Conservation (phyloP, 2,888 invertebrate genomes). For the Cylindroiulus punctatus region DNA sequence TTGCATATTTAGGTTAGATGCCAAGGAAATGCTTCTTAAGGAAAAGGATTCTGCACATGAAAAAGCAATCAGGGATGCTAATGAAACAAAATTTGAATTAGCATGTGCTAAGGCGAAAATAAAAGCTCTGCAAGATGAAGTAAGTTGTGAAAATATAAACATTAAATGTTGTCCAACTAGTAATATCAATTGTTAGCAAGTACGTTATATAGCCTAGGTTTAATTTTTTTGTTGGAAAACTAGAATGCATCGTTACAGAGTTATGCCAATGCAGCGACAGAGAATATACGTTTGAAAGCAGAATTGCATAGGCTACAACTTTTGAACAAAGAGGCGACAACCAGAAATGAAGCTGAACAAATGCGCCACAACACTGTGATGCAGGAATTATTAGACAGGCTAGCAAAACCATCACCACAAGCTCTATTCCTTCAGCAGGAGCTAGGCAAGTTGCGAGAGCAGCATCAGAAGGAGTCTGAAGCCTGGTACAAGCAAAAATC, state of each 20-base stretch:
- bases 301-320: not conserved
- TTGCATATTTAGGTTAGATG: not conserved
- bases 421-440: not conserved
- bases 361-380: not conserved
- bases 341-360: slow-evolving; percentile 20
- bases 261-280: not conserved
- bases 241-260: not conserved
- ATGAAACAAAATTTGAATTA: not conserved
- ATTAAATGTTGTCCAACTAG: no score
- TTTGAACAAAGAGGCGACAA: not conserved
- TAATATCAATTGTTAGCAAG: no score
- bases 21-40: not conserved
- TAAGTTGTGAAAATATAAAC: not conserved
- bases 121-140: not conserved
- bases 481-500: slow-evolving; percentile 33
- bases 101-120: not conserved
- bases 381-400: not conserved
- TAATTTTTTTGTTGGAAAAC: not conserved
- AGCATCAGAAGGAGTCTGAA: not conserved
- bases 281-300: not conserved
- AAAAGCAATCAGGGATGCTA: not conserved
- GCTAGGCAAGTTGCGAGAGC: not conserved
- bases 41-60: not conserved
- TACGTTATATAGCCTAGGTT: not conserved
- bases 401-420: slow-evolving; percentile 1